Evolutionary conservation across 2,888 invertebrate genomes (phyloP).

Genomic region (Selenia dentaria): DNA sequence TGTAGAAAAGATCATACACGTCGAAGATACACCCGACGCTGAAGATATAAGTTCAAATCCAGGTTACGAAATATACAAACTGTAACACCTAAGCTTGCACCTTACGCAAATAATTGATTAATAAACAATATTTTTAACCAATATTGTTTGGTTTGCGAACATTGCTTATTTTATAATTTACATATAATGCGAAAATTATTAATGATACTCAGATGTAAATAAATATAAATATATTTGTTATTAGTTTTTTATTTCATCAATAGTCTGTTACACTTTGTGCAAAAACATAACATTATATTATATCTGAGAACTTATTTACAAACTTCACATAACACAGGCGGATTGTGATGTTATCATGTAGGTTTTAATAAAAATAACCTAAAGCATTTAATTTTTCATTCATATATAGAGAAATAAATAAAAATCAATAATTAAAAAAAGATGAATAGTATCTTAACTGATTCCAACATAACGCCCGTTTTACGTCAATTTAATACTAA

Average conservation of each 20-base stretch:
- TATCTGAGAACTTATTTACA: no score
- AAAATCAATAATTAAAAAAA: no score
- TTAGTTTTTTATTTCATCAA: background rate
- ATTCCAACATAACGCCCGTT: slow-evolving; percentile 15
- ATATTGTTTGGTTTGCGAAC: no score
- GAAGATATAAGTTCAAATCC: slow-evolving; percentile 41
- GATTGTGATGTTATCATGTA: no score
- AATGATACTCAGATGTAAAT: slow-evolving; percentile 4
- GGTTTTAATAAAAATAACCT: no score
- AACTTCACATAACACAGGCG: no score
- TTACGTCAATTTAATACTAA: slow-evolving; percentile 36
- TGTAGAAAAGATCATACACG: slow-evolving; percentile 79
- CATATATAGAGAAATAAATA: no score
- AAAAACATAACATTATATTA: no score
- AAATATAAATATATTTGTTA: background rate
- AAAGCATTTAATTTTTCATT: no score
- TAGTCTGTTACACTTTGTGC: no score
- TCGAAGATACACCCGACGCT: slow-evolving; percentile 60
- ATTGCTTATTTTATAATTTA: background rate
- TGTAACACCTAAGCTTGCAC: slow-evolving; percentile 37
- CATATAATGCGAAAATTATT: background rate
- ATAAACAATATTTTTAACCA: background rate
- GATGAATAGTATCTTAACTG: no score
- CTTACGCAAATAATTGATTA: no score
- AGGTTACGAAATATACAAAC: slow-evolving; percentile 57